Base-by-base conservation (phyloP, 1,140 invertebrate genomes). In the Hirudo medicinalis region DNA sequence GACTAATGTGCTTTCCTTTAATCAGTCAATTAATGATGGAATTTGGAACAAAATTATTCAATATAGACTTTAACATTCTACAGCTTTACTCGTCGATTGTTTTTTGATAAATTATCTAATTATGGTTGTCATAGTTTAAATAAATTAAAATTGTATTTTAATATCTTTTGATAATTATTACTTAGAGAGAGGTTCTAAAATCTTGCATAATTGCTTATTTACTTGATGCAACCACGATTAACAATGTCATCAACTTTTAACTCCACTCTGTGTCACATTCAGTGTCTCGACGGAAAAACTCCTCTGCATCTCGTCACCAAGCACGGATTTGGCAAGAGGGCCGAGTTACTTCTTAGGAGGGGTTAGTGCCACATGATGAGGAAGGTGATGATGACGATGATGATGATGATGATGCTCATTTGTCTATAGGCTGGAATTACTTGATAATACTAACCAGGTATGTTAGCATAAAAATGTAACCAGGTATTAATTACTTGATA, bases 281-380 rank as follows among this genome's bases (percentile, higher is more conserved):
- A 70, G 43, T 70, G 68, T 43, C 43, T 54, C 5, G 68, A 70
- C 72, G 74, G 86, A 2, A 80, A 85, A 68, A 88, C 87, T n/a
- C 85, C 87, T 11, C 80, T 88, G 27, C 87, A 88, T 75, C 86
- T 88, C 85, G 86, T 86, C 19, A 86, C 87, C 17, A 83, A 87
- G 73, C 85, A 88, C 78, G 87, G 87, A 43, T 81, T 86, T 77
- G 87, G 87, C 77, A 86, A 86, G 3, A 78, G 87, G 67, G 87
- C 87, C 40, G 86, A 87, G 79, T 85, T 83, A 57, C 80, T 88
- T 71, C 77, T 81, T 67, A 76, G 80, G 76, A 77, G 81, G 77
- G 80, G 79, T 80, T 78, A 78, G 79, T 73, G 43, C 6, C 2
- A 36, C 32, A 49, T 49, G 43, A 49, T 13, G 13, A 55, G 86